A percentile compares a stretch with the other conserved stretches of the same genome.
Conservation (phyloP, 2,113 vertebrate species). For the Alligator mississippiensis region DNA sequence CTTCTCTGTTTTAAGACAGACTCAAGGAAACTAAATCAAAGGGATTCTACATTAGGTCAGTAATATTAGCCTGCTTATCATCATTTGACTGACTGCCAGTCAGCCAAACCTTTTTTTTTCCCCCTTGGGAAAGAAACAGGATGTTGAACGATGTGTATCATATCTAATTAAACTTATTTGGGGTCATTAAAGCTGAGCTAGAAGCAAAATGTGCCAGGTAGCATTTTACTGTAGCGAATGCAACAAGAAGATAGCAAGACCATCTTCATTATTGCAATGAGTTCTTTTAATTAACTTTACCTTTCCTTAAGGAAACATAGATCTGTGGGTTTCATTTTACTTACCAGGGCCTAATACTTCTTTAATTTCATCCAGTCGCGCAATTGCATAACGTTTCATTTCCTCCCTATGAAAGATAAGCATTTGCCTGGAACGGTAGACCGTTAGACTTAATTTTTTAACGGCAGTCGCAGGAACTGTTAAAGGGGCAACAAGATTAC, state of each 20-base stretch:
- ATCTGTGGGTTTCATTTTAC: background rate
- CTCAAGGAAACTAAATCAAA: background rate
- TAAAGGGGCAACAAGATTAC: constrained; percentile 55
- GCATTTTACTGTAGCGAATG: background rate
- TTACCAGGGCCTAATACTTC: rapidly evolving
- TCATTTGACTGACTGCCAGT: background rate
- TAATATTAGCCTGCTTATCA: background rate
- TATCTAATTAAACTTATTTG: background rate
- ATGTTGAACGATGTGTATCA: background rate
- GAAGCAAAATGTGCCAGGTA: background rate
- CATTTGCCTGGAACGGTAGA: background rate
- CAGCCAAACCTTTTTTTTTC: rapidly evolving
- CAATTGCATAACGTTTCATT: background rate
- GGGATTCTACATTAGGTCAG: background rate
- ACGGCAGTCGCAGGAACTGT: constrained; percentile 50
- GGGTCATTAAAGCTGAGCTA: background rate
- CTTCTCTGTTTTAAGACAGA: background rate
- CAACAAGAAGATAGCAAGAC: background rate
- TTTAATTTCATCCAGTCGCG: background rate
- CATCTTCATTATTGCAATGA: background rate
- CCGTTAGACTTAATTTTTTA: constrained; percentile 43
- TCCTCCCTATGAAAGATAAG: rapidly evolving
- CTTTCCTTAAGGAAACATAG: background rate
- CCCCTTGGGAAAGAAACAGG: background rate
- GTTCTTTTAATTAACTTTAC: background rate